Percentiles rank a stretch among this genome's conserved stretches.
Evolutionary conservation across 2,113 vertebrate genomes (phyloP).

Genomic region (Phaethornis superciliosus): DNA sequence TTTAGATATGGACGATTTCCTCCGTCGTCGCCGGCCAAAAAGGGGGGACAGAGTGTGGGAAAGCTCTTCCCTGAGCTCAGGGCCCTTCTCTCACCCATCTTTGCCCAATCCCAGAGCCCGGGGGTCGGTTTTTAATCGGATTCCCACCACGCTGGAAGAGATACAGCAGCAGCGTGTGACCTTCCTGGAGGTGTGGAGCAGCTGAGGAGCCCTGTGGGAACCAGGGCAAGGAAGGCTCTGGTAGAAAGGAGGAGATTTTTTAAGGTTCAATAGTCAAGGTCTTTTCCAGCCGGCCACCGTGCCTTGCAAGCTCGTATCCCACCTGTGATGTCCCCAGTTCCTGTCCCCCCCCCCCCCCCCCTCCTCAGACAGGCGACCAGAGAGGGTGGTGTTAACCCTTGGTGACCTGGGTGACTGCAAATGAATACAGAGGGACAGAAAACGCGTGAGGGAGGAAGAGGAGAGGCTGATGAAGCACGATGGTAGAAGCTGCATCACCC

Average conservation of each 20-base stretch:
- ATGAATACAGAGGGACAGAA: not conserved
- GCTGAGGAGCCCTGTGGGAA: slow-evolving; percentile 64
- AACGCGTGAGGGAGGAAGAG: fast-evolving
- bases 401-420: not conserved
- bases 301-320: not conserved
- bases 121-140: slow-evolving; percentile 61
- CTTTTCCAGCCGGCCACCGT: slow-evolving; percentile 9
- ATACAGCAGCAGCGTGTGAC: slow-evolving; percentile 62
- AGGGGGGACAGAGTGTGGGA: slow-evolving; percentile 82
- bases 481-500: not conserved
- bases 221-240: slow-evolving; percentile 38
- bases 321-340: slow-evolving; percentile 36
- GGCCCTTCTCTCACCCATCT: slow-evolving; percentile 49
- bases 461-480: not conserved
- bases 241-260: slow-evolving; percentile 41
- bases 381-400: not conserved
- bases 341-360: no score
- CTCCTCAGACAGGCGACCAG: not conserved
- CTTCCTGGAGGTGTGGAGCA: slow-evolving; percentile 18
- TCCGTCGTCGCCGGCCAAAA: slow-evolving; percentile 70
- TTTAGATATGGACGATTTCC: slow-evolving; percentile 90
- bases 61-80: slow-evolving; percentile 64
- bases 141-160: slow-evolving; percentile 51
- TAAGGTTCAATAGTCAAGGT: slow-evolving; percentile 65
- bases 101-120: slow-evolving; percentile 42